Evolutionary conservation across 2,888 invertebrate species (phyloP).

Genomic region (Epiblema foenella): DNA sequence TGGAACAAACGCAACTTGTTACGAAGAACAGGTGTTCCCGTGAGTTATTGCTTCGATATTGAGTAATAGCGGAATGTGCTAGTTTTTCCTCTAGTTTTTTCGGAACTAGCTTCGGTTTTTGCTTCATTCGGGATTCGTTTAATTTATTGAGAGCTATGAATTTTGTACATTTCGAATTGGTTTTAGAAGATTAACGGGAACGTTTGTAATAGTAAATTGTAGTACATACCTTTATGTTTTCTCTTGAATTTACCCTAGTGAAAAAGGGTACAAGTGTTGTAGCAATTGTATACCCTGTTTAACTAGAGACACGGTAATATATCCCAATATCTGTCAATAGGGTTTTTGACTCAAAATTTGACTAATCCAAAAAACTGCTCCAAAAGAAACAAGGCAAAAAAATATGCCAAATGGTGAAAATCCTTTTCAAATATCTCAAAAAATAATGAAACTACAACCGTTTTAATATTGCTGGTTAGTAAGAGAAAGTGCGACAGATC

Average conservation of each 20-base stretch:
- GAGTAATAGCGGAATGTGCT: conserved; percentile 56
- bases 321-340: neutral
- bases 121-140: neutral
- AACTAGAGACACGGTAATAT: neutral
- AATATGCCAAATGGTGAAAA: too few species aligned
- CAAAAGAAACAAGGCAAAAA: too few species aligned
- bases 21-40: conserved; percentile 66
- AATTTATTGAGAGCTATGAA: conserved; percentile 10
- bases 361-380: too few species aligned
- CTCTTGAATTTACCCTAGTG: neutral
- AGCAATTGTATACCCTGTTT: too few species aligned
- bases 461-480: too few species aligned
- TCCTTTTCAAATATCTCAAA: too few species aligned
- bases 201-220: neutral
- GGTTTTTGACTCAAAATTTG: too few species aligned
- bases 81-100: conserved; percentile 8
- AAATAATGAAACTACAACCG: too few species aligned
- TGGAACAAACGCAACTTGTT: conserved; percentile 43
- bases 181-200: neutral
- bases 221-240: neutral
- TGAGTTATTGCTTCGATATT: conserved; percentile 63
- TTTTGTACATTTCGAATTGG: conserved; percentile 10
- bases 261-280: neutral
- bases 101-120: conserved; percentile 6
- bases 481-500: too few species aligned